Conservation (phyloP, 2,797 vertebrate genomes). For the Tapera naevia region DNA sequence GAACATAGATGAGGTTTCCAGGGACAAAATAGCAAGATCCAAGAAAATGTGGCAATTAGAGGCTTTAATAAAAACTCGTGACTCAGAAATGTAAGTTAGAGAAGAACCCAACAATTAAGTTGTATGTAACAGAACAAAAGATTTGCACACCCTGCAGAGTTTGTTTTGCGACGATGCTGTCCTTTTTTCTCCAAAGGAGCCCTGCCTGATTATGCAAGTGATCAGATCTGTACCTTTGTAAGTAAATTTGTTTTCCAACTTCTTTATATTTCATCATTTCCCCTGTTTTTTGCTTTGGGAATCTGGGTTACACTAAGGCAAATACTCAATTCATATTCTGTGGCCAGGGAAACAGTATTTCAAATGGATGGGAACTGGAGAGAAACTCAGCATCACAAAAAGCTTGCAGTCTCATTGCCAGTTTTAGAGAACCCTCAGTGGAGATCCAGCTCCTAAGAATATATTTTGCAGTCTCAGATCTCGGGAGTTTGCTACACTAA, state of each 20-base stretch:
- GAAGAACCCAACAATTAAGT: constrained; percentile 8
- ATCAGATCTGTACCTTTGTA: not conserved
- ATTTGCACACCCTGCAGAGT: not conserved
- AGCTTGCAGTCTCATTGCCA: not conserved
- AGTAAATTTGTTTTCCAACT: not conserved
- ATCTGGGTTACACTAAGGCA: not conserved
- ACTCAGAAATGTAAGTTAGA: constrained; percentile 24
- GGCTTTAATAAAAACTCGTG: not conserved
- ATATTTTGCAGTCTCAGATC: not conserved
- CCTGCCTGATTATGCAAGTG: not conserved
- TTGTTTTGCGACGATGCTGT: not conserved
- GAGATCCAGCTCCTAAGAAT: not conserved
- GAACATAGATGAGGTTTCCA: not conserved
- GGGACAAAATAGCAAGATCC: not conserved
- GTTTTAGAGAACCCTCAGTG: not conserved
- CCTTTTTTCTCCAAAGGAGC: not conserved
- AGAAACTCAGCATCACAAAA: not conserved
- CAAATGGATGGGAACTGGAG: not conserved
- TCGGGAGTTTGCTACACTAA: not conserved
- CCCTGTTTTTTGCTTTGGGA: not conserved
- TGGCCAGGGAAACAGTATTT: not conserved
- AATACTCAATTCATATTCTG: not conserved
- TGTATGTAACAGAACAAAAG: constrained; percentile 18
- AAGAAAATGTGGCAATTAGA: constrained; percentile 1
- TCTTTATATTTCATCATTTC: not conserved